Evolutionary conservation across 2,888 invertebrate species (phyloP).

Genomic region (Leptinotarsa juncta): DNA sequence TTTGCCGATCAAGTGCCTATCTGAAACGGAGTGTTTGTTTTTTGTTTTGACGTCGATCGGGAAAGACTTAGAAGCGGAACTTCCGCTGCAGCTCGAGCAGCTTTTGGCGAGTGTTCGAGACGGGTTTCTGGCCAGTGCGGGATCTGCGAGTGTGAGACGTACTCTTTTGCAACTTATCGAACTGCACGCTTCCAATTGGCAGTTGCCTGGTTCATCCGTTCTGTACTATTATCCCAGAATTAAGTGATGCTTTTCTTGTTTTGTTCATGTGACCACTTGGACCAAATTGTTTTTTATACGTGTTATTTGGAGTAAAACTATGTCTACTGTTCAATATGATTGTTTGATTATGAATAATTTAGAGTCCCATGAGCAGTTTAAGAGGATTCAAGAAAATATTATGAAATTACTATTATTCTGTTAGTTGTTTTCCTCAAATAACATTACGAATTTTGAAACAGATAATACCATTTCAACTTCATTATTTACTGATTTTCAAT

Average conservation of each 20-base stretch:
- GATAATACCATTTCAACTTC: no score
- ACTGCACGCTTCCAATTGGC: constrained; percentile 91
- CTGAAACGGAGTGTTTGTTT: constrained; percentile 90
- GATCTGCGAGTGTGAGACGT: constrained; percentile 82
- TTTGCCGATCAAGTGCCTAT: constrained; percentile 82
- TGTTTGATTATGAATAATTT: constrained; percentile 4
- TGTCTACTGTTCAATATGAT: constrained; percentile 19
- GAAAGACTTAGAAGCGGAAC: constrained; percentile 84
- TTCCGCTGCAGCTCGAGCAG: constrained; percentile 83
- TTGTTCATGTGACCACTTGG: constrained; percentile 25
- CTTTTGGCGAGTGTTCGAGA: constrained; percentile 85
- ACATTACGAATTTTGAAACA: no score
- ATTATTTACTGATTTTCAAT: no score
- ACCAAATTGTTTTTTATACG: constrained; percentile 39
- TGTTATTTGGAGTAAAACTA: constrained; percentile 20
- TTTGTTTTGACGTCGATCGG: constrained; percentile 90
- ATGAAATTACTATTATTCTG: no score
- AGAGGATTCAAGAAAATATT: no score
- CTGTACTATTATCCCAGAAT: constrained; percentile 84
- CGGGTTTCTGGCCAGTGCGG: constrained; percentile 81
- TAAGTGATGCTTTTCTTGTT: constrained; percentile 54
- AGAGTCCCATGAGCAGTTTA: no score
- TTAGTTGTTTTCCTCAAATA: no score
- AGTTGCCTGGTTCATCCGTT: constrained; percentile 88
- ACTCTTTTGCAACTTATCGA: constrained; percentile 91